Evolutionary conservation across 2,888 invertebrate species (phyloP).

Genomic region (Drosophila sordidula): DNA sequence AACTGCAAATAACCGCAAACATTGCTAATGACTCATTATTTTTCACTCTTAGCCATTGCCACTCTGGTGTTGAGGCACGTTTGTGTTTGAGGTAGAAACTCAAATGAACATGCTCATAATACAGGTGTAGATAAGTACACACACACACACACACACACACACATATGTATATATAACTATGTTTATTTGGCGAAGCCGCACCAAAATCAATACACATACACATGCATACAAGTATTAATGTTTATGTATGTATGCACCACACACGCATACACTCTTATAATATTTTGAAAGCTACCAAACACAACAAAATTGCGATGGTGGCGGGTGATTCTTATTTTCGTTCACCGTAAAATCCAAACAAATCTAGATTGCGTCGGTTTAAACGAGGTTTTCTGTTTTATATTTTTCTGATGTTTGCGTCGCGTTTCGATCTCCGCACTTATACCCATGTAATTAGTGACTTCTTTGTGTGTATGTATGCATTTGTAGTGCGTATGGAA

Average conservation of each 20-base stretch:
- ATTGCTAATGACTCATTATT: slow-evolving; percentile 43
- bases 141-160: slow-evolving; percentile 2
- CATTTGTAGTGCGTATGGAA: background rate
- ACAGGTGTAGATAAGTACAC: slow-evolving; percentile 5
- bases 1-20: slow-evolving; percentile 40
- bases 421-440: slow-evolving; percentile 25
- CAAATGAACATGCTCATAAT: slow-evolving; percentile 2
- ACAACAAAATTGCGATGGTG: slow-evolving; percentile 20
- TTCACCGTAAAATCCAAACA: slow-evolving; percentile 43
- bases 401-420: slow-evolving; percentile 40
- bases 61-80: slow-evolving; percentile 30
- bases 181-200: slow-evolving; percentile 6
- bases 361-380: slow-evolving; percentile 61
- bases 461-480: slow-evolving; percentile 18
- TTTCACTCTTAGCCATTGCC: slow-evolving; percentile 22
- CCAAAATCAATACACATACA: slow-evolving; percentile 12
- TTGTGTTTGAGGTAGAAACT: slow-evolving; percentile 38
- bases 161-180: background rate
- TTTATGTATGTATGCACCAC: background rate
- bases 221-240: background rate
- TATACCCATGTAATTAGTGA: slow-evolving; percentile 42
- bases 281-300: slow-evolving; percentile 46
- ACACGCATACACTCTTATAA: slow-evolving; percentile 24
- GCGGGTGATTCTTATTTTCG: slow-evolving; percentile 42
- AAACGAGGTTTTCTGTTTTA: slow-evolving; percentile 38